A percentile compares a stretch with the other conserved stretches of the same genome.
Conservation (phyloP, 2,797 vertebrate genomes). For the Kryptolebias ocellatus region DNA sequence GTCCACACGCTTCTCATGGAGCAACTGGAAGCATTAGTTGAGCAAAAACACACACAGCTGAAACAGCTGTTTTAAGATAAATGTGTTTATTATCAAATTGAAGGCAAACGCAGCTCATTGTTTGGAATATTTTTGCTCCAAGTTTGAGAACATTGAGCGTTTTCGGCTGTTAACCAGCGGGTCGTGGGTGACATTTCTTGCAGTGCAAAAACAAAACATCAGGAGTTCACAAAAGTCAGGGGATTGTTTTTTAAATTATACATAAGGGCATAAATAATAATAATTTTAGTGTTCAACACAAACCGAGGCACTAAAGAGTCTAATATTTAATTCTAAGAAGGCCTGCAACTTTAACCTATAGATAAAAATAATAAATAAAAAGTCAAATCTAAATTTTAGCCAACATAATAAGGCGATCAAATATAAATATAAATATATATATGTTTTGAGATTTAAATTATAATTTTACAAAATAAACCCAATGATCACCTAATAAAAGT, state of each 20-base stretch:
- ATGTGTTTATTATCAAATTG: background rate
- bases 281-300: background rate
- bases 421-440: background rate
- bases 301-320: constrained; percentile 1
- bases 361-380: background rate
- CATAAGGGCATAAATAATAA: too few relatives aligned
- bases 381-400: background rate
- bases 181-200: constrained; percentile 59
- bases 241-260: too few relatives aligned
- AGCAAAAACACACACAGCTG: background rate
- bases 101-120: background rate
- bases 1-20: background rate
- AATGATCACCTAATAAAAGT: background rate
- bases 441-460: background rate
- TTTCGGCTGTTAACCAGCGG: constrained; percentile 24
- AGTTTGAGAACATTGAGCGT: background rate
- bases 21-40: background rate
- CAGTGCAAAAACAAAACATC: constrained; percentile 43
- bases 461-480: background rate
- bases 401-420: too few relatives aligned
- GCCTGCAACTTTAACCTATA: constrained; percentile 11
- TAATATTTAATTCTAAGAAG: background rate
- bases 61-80: background rate
- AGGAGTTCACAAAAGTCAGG: too few relatives aligned
- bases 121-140: constrained; percentile 18